These are phyloP conservation scores for Acanthiza pusilla DNA, from an alignment of 2,797 vertebrate species.

Conservation along the genomic window DNA sequence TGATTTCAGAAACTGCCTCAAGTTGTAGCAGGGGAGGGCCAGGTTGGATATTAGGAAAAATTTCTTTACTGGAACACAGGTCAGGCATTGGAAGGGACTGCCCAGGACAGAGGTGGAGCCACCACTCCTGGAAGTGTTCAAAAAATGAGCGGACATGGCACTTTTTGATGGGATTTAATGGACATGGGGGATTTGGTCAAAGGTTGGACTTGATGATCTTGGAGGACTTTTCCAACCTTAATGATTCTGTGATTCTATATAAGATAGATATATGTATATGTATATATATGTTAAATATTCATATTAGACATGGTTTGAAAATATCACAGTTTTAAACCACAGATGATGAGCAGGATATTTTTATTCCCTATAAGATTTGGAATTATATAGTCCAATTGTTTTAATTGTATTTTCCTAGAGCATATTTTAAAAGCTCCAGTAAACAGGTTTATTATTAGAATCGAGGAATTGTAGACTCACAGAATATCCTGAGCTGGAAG, in stretches of 20 bases:
- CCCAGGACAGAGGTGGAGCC: neutral
- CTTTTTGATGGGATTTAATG: neutral
- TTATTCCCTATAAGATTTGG: neutral
- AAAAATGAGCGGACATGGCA: neutral
- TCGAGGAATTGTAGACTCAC: neutral
- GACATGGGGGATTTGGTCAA: accelerated
- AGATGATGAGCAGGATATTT: neutral
- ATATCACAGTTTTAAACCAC: neutral
- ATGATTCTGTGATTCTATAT: neutral
- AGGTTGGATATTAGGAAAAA: neutral
- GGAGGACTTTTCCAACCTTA: neutral
- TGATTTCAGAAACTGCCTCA: neutral
- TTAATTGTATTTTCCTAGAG: neutral
- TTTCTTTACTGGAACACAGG: neutral
- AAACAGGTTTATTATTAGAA: neutral
- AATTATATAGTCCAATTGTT: neutral
- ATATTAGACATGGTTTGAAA: neutral
- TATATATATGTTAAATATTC: neutral
- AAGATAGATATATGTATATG: neutral
- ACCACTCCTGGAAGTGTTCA: neutral
- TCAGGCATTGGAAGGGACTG: neutral
- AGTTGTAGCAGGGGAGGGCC: neutral
- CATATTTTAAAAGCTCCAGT: neutral
- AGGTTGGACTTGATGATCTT: neutral
- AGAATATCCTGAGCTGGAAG: neutral